Conservation (phyloP, 2,797 vertebrate species). For the Sebastiscus tertius region DNA sequence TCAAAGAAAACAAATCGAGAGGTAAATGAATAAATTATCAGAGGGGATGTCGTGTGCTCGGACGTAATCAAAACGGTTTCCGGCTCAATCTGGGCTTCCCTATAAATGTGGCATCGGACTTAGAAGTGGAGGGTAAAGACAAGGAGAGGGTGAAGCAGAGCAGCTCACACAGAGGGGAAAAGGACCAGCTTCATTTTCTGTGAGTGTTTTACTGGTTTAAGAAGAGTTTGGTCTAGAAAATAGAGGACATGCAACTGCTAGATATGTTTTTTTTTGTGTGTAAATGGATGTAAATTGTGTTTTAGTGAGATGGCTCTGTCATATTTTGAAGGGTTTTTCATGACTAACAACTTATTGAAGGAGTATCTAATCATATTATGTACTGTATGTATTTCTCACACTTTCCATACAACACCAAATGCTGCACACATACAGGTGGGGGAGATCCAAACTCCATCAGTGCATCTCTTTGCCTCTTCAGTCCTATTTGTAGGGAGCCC, state of each 20-base stretch:
- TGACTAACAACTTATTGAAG: not conserved
- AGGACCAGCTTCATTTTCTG: slow-evolving; percentile 17
- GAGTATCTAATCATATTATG: not conserved
- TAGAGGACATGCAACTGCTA: not conserved
- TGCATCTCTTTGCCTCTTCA: not conserved
- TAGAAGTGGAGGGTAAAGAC: slow-evolving; percentile 43
- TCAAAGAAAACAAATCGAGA: slow-evolving; percentile 58
- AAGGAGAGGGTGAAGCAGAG: slow-evolving; percentile 41
- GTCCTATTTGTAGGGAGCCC: not conserved
- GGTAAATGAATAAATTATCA: slow-evolving; percentile 56
- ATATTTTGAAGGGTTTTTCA: not conserved
- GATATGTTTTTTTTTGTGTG: not conserved
- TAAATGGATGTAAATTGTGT: not conserved
- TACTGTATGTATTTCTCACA: not conserved
- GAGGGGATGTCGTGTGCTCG: slow-evolving; percentile 62
- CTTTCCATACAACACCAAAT: not conserved
- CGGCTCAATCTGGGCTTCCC: slow-evolving; percentile 71
- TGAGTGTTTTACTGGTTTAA: slow-evolving; percentile 37
- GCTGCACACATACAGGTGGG: not conserved
- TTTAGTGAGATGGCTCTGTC: not conserved
- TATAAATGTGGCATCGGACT: slow-evolving; percentile 75
- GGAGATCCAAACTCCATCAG: not conserved
- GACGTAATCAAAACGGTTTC: slow-evolving; percentile 78
- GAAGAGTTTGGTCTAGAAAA: not conserved
- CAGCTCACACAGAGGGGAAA: slow-evolving; percentile 17